A percentile compares a stretch with the other conserved stretches of the same genome.
Evolutionary conservation across 2,113 vertebrate genomes (phyloP).

Genomic region (Capreolus pygargus): DNA sequence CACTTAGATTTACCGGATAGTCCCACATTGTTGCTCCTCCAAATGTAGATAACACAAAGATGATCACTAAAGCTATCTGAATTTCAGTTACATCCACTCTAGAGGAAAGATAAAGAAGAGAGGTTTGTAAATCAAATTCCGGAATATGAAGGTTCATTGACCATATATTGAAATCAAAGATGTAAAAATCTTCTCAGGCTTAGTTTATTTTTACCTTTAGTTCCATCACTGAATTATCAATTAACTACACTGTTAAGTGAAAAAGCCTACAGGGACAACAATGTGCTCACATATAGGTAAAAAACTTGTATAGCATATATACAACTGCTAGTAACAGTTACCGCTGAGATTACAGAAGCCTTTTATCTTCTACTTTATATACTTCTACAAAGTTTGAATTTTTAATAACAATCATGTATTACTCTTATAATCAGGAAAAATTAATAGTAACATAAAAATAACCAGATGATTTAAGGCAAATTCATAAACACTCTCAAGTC

Average conservation of each 20-base stretch:
- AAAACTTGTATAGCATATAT: neutral
- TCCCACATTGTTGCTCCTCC: conserved; percentile 92
- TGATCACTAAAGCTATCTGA: conserved; percentile 88
- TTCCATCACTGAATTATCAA: neutral
- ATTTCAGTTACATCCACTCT: conserved; percentile 98
- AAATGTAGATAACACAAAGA: conserved; percentile 91
- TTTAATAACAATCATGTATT: neutral
- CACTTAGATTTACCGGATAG: conserved; percentile 81
- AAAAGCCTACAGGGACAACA: neutral
- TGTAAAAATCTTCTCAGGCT: neutral
- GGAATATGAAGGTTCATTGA: neutral
- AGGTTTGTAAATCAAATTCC: neutral
- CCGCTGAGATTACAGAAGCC: neutral
- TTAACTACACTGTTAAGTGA: neutral
- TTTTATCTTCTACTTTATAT: neutral
- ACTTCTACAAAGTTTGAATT: conserved; percentile 9
- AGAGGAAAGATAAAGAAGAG: neutral
- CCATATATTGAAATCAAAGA: neutral
- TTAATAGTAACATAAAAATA: neutral
- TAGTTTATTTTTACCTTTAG: neutral
- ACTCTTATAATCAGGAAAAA: neutral
- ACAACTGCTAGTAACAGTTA: neutral
- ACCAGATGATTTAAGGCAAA: neutral
- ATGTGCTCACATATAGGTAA: neutral
- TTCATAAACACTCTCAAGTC: neutral